phyloP scores from a whole-genome alignment of 2,888 invertebrate species.

The Eucriotettix oculatus region DNA sequence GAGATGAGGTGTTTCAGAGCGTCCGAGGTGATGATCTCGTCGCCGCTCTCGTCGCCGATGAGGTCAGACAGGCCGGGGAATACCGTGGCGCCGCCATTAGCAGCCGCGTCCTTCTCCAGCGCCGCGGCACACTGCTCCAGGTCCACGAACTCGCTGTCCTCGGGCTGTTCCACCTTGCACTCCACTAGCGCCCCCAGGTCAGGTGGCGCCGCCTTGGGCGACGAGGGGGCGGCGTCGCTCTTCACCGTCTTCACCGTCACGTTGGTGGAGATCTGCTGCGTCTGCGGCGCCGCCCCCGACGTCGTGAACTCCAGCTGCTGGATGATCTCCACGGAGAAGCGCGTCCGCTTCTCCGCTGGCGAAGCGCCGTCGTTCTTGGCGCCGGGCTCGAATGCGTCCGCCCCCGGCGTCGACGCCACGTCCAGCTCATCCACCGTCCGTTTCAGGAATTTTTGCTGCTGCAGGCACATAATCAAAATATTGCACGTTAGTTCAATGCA shows the following conservation, averaged over 20 bases:
- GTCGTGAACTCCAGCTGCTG: conserved; percentile 83
- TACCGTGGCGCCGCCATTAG: conserved; percentile 38
- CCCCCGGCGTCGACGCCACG: conserved; percentile 22
- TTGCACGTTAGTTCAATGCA: not conserved
- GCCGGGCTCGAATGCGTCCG: conserved; percentile 20
- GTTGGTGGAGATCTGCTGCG: conserved; percentile 81
- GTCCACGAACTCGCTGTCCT: conserved; percentile 75
- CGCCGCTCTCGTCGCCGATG: conserved; percentile 68
- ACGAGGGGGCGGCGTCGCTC: conserved; percentile 20
- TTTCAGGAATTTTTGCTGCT: conserved; percentile 76
- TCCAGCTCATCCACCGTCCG: conserved; percentile 53
- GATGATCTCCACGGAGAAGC: conserved; percentile 84
- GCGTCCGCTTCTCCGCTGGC: conserved; percentile 35
- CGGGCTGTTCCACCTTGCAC: conserved; percentile 63
- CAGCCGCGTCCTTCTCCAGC: conserved; percentile 57
- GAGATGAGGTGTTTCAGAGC: conserved; percentile 75
- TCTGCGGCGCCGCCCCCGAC: conserved; percentile 69
- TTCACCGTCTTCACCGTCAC: conserved; percentile 70
- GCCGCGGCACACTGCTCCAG: conserved; percentile 71
- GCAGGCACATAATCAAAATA: conserved; percentile 18
- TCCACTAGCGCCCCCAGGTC: conserved; percentile 53
- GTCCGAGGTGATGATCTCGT: conserved; percentile 56
- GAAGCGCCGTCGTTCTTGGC: conserved; percentile 16
- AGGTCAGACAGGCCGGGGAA: conserved; percentile 67
- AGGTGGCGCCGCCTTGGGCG: not conserved